Evolutionary conservation across 1,140 invertebrate genomes (phyloP).

Genomic region (Zaprionus nigranus): DNA sequence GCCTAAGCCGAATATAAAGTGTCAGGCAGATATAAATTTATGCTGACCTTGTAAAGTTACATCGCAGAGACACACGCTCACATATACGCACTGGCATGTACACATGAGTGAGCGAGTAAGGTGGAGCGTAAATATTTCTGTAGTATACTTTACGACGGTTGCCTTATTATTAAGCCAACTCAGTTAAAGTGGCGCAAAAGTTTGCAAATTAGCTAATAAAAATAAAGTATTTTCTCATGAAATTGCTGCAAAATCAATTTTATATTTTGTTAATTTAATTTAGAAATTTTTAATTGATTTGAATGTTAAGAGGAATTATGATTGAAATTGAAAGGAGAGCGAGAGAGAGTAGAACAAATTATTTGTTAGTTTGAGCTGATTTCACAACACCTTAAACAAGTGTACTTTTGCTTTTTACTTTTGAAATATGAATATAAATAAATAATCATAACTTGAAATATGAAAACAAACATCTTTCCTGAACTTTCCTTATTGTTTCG

Average conservation of each 20-base stretch:
- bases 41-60: conserved; percentile 65
- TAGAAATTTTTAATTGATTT: not conserved
- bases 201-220: conserved; percentile 12
- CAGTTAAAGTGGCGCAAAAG: conserved; percentile 24
- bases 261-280: not conserved
- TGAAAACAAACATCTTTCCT: too few species aligned
- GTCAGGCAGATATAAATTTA: conserved; percentile 73
- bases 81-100: not conserved
- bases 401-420: too few species aligned
- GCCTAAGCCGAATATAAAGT: conserved; percentile 70
- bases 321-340: not conserved
- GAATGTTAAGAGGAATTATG: not conserved
- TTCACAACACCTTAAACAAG: too few species aligned
- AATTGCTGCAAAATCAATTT: not conserved
- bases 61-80: conserved; percentile 26
- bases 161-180: conserved; percentile 30
- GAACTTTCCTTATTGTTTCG: too few species aligned
- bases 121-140: conserved; percentile 34
- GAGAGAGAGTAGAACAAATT: too few species aligned
- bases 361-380: too few species aligned
- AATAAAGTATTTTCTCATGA: not conserved
- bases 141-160: conserved; percentile 39
- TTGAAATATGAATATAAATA: too few species aligned
- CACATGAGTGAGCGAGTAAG: conserved; percentile 33
- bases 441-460: too few species aligned